Evolutionary conservation across 2,888 invertebrate genomes (phyloP), one percentile per base, ranked within the genome.

Genomic region (Horisme vitalbata): DNA sequence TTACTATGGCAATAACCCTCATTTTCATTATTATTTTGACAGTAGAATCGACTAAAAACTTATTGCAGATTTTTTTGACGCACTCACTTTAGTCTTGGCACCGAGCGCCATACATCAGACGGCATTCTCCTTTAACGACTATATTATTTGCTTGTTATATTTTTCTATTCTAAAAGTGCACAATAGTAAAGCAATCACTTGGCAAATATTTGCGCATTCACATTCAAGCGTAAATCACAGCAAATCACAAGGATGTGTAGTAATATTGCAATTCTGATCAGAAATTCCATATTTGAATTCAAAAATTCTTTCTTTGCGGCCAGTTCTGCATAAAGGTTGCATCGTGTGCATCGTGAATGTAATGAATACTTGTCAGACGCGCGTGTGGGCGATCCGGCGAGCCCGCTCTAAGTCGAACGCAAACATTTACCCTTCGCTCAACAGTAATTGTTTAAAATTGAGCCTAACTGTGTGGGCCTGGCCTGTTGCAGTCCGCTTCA

Each of bases 371-470:
- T 88, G 88, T 85, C 88, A 86, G 71, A 67, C 80, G 79, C 83
- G 87, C 83, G 89, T 87, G 89, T 89, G 89, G 88, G 84, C 88
- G 86, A 75, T 78, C 72, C 79, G 57, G 64, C 58, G 67, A 50
- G 64, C 59, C 63, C 61, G 76, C 69, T 79, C 84, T 84, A 86
- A 86, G 83, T 85, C 86, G 86, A 86, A 88, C 67, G 84, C 84
- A 89, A 89, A 89, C 87, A 88, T 89, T 88, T 88, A 80, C 88
- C 85, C 82, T 83, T 82, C 84, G 83, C 82, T 83, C 84, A 82
- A 73, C 82, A 79, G 86, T 88, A 88, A 89, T 89, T 89, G 89
- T 89, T 88, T 87, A 88, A 89, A 89, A 89, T 89, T 88, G 88
- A 83, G 81, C 85, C 87, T 86, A 88, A 88, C 88, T 86, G 88